Evolutionary conservation across 2,797 vertebrate genomes (phyloP), one percentile per base, ranked within the genome.

Genomic region (Arrhamphus sclerolepis): DNA sequence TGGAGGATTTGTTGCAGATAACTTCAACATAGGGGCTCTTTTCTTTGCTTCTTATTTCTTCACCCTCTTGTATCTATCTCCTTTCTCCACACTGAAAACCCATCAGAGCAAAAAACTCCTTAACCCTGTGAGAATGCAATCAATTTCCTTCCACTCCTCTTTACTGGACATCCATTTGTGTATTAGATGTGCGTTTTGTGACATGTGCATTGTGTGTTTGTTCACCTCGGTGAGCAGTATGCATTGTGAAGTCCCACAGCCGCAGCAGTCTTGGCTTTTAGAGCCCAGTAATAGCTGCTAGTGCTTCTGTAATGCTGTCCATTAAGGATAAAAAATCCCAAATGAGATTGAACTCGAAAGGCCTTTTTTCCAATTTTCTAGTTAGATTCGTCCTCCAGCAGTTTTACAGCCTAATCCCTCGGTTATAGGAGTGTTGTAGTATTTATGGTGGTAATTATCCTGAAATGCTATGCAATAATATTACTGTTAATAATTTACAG

Each of bases 401-500:
- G 44, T 82, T 89, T 84, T 73, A 87, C 62, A 71, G 59, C 57
- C 42, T 47, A 73, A 74, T 80, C 68, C 47, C 48, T 59, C 52
- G 26, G 22, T 83, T 81, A 69, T 46, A 57, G 55, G 34, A 16
- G 20, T 56, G 46, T 51, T 81, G 55, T 69, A 34, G 77, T 86
- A 73, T 86, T 89, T 86, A 84, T 83, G 75, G 42, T 53, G 17
- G 70, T 81, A 80, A 81, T 89, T 87, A 81, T 71, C 14, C 47
- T 52, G 39, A 62, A 67, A 81, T 81, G 78, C 82, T 53, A 69
- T 77, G 46, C 64, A 66, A 75, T 88, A 85, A 85, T 73, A 70
- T 79, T 81, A 62, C 49, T 75, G 22, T 86, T 60, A 79, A 88
- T 88, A 63, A 89, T 87, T 87, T 38, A 76, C 77, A 99, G 98